Conservation (phyloP, 2,113 vertebrate species). For the Cairina moschata region DNA sequence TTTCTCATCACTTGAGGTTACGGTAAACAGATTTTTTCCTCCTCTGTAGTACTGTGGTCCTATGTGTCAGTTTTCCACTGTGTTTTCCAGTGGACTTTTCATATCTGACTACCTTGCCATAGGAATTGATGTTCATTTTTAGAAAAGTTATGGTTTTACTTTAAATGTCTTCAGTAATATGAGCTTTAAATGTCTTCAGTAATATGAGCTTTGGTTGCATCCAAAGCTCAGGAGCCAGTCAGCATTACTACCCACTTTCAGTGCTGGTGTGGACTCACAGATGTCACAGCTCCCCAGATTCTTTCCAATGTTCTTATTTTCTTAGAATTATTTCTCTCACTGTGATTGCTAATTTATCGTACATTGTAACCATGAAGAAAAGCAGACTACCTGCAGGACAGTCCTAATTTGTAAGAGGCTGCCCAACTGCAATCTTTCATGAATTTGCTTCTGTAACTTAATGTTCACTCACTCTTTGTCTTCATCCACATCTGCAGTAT, state of each 20-base stretch:
- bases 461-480: neutral
- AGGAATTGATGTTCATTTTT: neutral
- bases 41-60: neutral
- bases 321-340: neutral
- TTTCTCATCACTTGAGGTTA: neutral
- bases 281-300: neutral
- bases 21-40: neutral
- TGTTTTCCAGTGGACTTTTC: neutral
- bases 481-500: neutral
- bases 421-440: neutral
- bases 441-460: neutral
- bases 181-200: neutral
- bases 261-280: neutral
- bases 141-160: neutral
- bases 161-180: neutral
- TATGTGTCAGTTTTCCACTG: neutral
- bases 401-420: neutral
- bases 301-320: neutral
- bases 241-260: neutral
- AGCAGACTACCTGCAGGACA: neutral
- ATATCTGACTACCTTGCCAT: neutral
- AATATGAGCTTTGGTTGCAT: neutral
- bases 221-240: neutral
- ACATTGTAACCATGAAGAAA: neutral
- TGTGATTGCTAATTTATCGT: neutral